A percentile compares a stretch with the other conserved stretches of the same genome.
These are phyloP conservation scores for Thunnus thynnus DNA, from an alignment of 2,113 vertebrate genomes.

Conservation along the genomic window DNA sequence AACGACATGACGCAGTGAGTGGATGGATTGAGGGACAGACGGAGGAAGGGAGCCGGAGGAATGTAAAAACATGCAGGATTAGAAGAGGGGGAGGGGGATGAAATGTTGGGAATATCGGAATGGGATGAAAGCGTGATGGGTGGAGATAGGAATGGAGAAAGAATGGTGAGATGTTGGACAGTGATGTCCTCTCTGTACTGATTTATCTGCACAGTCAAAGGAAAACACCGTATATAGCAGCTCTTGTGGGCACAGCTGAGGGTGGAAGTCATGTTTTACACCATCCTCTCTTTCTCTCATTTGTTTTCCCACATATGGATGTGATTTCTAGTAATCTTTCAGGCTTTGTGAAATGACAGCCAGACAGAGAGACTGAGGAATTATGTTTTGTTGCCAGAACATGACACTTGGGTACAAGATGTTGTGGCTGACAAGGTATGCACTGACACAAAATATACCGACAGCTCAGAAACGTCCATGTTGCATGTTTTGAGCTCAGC, in stretches of 20 bases:
- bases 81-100: not conserved
- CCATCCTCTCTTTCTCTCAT: slow-evolving; percentile 46
- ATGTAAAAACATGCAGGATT: slow-evolving; percentile 38
- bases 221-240: slow-evolving; percentile 16
- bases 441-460: slow-evolving; percentile 44
- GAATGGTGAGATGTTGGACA: slow-evolving; percentile 31
- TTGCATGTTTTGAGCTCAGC: slow-evolving; percentile 3
- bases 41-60: slow-evolving; percentile 29
- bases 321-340: slow-evolving; percentile 73
- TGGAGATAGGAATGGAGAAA: slow-evolving; percentile 29
- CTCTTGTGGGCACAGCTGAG: slow-evolving; percentile 47
- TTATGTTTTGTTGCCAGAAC: slow-evolving; percentile 72
- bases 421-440: slow-evolving; percentile 55
- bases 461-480: slow-evolving; percentile 22
- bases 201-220: slow-evolving; percentile 43
- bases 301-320: slow-evolving; percentile 77
- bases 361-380: slow-evolving; percentile 59
- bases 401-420: slow-evolving; percentile 72
- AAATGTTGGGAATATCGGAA: slow-evolving; percentile 4
- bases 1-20: slow-evolving; percentile 53
- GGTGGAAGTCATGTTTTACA: slow-evolving; percentile 69
- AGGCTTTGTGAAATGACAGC: slow-evolving; percentile 72
- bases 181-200: slow-evolving; percentile 5
- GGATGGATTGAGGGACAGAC: slow-evolving; percentile 38
- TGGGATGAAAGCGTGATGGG: slow-evolving; percentile 15